A percentile compares a stretch with the other conserved stretches of the same genome.
These are phyloP conservation scores for Ctenodactylus gundi DNA, from an alignment of 2,113 vertebrate species.

Conservation along the genomic window DNA sequence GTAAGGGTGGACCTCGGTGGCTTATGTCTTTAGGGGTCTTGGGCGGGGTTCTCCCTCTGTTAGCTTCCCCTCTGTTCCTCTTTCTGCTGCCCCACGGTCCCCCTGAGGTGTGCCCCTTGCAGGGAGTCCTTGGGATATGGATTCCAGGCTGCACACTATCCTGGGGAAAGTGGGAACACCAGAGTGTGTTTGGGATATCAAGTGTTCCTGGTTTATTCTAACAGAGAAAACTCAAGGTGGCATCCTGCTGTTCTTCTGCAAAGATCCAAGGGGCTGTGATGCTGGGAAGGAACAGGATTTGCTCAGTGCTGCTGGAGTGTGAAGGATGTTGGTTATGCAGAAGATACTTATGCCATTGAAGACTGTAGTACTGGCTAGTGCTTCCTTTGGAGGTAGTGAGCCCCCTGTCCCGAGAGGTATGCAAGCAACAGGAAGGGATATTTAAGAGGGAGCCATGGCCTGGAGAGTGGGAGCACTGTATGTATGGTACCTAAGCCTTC, in stretches of 20 bases:
- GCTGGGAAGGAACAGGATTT: neutral
- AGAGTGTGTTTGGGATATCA: neutral
- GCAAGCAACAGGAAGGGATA: neutral
- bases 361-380: neutral
- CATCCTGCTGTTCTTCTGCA: neutral
- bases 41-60: rapidly evolving
- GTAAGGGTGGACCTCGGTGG: rapidly evolving
- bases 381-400: neutral
- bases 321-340: neutral
- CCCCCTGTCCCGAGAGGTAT: neutral
- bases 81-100: neutral
- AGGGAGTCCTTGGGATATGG: neutral
- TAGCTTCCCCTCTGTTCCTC: neutral
- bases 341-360: neutral
- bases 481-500: neutral
- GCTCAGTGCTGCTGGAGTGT: neutral
- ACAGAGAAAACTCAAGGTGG: neutral
- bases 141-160: neutral
- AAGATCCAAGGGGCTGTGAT: neutral
- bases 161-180: neutral
- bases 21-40: neutral
- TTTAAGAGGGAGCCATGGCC: neutral
- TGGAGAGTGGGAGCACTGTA: neutral
- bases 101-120: neutral
- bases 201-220: neutral